Percentiles rank a stretch among this genome's conserved stretches.
phyloP scores from a whole-genome alignment of 2,113 vertebrate genomes.

The Pelvicachromis taeniatus region DNA sequence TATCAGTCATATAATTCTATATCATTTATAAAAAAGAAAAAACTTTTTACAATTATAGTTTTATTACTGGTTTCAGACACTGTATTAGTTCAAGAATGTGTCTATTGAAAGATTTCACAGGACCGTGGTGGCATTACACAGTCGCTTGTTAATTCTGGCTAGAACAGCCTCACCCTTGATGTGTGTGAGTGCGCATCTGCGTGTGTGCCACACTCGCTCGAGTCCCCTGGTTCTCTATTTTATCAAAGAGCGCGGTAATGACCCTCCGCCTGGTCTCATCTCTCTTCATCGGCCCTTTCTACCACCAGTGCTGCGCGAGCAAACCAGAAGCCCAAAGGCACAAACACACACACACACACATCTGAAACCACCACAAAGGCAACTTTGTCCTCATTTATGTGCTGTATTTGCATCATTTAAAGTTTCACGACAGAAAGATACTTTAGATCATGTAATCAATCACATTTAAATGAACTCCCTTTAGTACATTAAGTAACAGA shows the following conservation, averaged over 20 bases:
- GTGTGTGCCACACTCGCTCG: neutral
- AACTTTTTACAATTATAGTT: neutral
- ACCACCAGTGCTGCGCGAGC: neutral
- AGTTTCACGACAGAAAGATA: neutral
- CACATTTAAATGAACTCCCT: neutral
- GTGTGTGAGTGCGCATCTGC: neutral
- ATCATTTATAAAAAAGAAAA: too few relatives aligned
- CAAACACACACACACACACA: neutral
- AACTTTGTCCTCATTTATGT: neutral
- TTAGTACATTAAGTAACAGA: neutral
- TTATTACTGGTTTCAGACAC: neutral
- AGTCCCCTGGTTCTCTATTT: conserved; percentile 17
- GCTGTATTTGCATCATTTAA: neutral
- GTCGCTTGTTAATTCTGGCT: neutral
- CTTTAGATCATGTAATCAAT: neutral
- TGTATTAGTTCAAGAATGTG: neutral
- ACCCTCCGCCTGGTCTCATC: conserved; percentile 25
- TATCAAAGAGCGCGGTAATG: conserved; percentile 50
- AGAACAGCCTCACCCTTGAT: neutral
- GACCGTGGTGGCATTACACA: neutral
- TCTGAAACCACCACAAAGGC: neutral
- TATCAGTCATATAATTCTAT: neutral
- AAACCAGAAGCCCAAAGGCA: neutral
- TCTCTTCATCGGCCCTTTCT: conserved; percentile 17
- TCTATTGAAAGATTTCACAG: neutral